Evolutionary conservation across 2,797 vertebrate genomes (phyloP).

Genomic region (Sebastes paucispinis): DNA sequence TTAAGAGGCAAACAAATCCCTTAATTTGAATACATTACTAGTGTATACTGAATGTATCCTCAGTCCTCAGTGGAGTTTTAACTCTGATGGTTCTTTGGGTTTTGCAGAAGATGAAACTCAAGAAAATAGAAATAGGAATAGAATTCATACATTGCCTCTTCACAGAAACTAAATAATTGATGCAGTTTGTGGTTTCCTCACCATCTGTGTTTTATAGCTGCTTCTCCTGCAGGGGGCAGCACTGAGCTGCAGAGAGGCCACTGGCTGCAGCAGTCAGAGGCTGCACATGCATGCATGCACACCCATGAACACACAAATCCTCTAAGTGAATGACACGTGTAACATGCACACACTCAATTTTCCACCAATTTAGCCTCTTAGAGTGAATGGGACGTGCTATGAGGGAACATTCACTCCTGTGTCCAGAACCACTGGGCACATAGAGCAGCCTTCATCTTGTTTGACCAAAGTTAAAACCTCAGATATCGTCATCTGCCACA

Average conservation of each 20-base stretch:
- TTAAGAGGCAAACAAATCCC: neutral
- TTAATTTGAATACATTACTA: neutral
- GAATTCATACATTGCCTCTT: neutral
- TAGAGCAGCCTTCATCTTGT: neutral
- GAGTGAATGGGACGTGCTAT: neutral
- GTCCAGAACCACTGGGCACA: neutral
- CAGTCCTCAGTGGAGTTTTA: neutral
- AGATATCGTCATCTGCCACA: neutral
- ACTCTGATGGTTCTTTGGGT: neutral
- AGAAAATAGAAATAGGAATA: neutral
- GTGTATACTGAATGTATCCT: neutral
- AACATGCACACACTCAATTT: neutral
- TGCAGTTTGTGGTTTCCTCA: neutral
- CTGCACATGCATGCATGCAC: slow-evolving; percentile 3
- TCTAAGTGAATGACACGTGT: neutral
- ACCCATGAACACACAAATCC: neutral
- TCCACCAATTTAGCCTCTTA: neutral
- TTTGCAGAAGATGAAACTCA: neutral
- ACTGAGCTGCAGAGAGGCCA: slow-evolving; percentile 44
- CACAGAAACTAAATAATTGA: neutral
- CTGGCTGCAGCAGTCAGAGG: slow-evolving; percentile 9
- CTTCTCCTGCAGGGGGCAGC: slow-evolving; percentile 59
- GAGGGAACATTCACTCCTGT: neutral
- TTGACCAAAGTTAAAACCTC: neutral
- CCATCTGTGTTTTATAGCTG: neutral